Evolutionary conservation across 2,888 invertebrate genomes (phyloP), one percentile per base, ranked within the genome.

Genomic region (Tridacna crocea): DNA sequence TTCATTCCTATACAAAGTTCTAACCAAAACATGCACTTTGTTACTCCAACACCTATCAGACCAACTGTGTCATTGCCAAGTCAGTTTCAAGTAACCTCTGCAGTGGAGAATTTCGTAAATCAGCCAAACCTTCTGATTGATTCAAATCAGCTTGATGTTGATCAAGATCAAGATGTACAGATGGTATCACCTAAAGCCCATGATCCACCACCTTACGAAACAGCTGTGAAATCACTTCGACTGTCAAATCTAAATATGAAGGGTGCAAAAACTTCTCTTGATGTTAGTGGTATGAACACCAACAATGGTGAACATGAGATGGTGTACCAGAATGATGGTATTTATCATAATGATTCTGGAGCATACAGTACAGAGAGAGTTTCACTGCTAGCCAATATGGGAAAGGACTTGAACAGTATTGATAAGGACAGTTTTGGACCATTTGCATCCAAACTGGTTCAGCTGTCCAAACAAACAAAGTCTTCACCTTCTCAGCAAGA

Each of bases 1-100:
- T 92, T 92, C 80, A 89, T 91, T 75, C 92, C 92, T 0, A 92
- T 92, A 47, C 90, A 91, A 77, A 88, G 88, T 27, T 83, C 87
- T 0, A 74, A 82, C 17, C 79, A 87, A 51, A 83, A 84, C 58
- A 60, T 79, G 22, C 77, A 80, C 13, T 85, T 80, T 79, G 88
- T 90, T 19, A 87, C 88, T 13, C 90, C 91, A 10, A 90, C 88
- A n/a, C 90, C 91, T 11, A 90, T 92, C 12, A 88, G 88, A 72
- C 92, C 92, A 17, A 85, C 87, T 22, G 91, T 91, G 10, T 91
- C 92, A 3, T 76, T 91, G 19, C 91, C 92, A 36, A 74, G n/a
- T 47, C 60, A 61, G 24, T 22, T 27, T 24, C 47, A 61, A 47
- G 15, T 61, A 22, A 13, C 60, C n/a, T 13, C 22, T 46, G 12